Conservation (phyloP, 2,888 invertebrate species). For the Patella pellucida region DNA sequence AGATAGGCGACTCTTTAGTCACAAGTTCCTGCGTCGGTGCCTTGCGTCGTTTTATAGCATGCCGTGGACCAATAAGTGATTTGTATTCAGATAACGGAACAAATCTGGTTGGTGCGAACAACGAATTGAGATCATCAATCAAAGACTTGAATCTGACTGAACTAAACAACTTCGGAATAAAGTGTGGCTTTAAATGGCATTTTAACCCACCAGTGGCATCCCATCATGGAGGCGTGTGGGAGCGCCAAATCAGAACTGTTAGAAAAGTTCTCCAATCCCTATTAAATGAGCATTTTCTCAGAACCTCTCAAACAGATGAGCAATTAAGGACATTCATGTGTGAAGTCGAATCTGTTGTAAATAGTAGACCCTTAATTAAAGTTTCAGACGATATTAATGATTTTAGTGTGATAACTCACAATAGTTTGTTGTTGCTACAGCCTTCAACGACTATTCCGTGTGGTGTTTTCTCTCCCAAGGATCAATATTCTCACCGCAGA, state of each 20-base stretch:
- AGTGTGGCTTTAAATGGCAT: constrained; percentile 31
- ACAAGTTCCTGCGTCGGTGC: constrained; percentile 27
- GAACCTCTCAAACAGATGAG: constrained; percentile 27
- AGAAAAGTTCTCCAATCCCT: constrained; percentile 28
- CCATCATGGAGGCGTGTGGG: constrained; percentile 39
- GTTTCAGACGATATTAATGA: constrained; percentile 24
- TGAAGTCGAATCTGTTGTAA: constrained; percentile 34
- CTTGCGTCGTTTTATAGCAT: constrained; percentile 24
- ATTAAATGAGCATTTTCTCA: constrained; percentile 21
- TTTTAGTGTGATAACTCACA: constrained; percentile 31
- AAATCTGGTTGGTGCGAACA: constrained; percentile 33
- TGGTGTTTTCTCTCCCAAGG: constrained; percentile 29
- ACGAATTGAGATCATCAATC: constrained; percentile 28
- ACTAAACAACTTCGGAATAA: constrained; percentile 22
- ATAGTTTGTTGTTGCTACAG: constrained; percentile 28
- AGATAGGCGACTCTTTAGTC: constrained; percentile 23
- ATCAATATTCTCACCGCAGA: constrained; percentile 28
- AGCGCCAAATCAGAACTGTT: constrained; percentile 33
- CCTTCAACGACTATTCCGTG: constrained; percentile 22
- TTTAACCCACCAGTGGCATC: constrained; percentile 36
- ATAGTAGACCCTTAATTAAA: constrained; percentile 30
- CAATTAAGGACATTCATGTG: constrained; percentile 31
- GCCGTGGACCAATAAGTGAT: constrained; percentile 18
- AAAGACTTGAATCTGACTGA: constrained; percentile 24
- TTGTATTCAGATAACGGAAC: constrained; percentile 32